These are phyloP conservation scores for Xenus cinereus DNA, from an alignment of 2,113 vertebrate genomes.

Conservation along the genomic window DNA sequence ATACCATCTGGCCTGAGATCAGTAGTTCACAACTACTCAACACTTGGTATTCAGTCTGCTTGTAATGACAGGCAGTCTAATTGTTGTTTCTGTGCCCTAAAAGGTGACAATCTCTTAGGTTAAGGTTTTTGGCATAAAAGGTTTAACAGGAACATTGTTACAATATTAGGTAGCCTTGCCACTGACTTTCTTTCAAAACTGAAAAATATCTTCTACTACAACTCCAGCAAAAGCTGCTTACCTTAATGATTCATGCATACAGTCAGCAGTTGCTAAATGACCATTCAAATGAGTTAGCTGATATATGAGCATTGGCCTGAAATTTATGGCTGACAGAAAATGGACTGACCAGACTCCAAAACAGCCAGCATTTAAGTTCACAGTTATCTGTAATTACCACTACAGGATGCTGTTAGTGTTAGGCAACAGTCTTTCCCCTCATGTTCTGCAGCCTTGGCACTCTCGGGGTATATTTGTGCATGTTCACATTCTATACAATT, in stretches of 20 bases:
- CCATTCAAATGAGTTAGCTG: neutral
- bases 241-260: neutral
- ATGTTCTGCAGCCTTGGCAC: neutral
- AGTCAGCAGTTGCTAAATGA: neutral
- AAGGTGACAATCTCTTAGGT: neutral
- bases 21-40: neutral
- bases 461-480: neutral
- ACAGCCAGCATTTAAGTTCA: neutral
- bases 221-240: neutral
- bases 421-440: neutral
- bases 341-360: neutral
- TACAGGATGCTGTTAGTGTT: neutral
- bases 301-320: neutral
- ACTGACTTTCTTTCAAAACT: neutral
- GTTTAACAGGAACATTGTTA: neutral
- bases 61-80: neutral
- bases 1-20: neutral
- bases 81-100: neutral
- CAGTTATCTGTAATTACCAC: neutral
- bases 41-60: neutral
- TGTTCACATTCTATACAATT: neutral
- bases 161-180: neutral
- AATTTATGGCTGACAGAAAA: neutral
- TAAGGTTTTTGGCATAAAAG: neutral
- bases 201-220: neutral